Conservation (phyloP, 37 sponge, comb jelly and placozoan genomes). For the Chondrosia reniformis region DNA sequence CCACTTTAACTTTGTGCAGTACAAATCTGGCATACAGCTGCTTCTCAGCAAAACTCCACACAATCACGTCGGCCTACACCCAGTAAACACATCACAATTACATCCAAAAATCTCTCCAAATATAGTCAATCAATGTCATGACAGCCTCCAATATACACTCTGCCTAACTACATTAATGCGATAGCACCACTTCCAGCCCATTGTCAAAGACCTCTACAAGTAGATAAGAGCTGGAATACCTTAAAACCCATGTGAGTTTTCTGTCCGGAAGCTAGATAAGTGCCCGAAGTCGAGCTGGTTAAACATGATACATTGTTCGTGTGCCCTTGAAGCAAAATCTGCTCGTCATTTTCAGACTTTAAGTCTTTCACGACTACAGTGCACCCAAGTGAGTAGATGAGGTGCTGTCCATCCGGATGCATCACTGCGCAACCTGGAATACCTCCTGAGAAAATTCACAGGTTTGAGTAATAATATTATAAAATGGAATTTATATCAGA, state of each 20-base stretch:
- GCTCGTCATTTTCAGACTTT: slow-evolving; percentile 43
- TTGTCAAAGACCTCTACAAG: background rate
- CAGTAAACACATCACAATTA: background rate
- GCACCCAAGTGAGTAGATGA: slow-evolving; percentile 90
- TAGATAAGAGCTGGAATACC: background rate
- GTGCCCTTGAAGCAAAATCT: slow-evolving; percentile 89
- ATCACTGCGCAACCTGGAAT: slow-evolving; percentile 73
- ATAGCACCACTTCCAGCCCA: too few species aligned
- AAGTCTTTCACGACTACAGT: slow-evolving; percentile 78
- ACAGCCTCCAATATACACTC: background rate
- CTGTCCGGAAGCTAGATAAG: slow-evolving; percentile 89
- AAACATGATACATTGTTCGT: slow-evolving; percentile 86
- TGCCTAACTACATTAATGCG: background rate
- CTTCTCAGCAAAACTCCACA: slow-evolving; percentile 80
- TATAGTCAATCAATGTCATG: background rate
- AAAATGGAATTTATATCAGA: background rate
- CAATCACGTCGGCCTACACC: slow-evolving; percentile 91
- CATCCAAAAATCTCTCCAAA: background rate
- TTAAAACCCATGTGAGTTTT: slow-evolving; percentile 97
- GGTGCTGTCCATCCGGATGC: slow-evolving; percentile 88
- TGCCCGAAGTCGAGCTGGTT: slow-evolving; percentile 74
- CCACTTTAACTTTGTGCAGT: slow-evolving; percentile 91
- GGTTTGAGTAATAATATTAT: background rate
- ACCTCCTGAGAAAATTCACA: slow-evolving; percentile 46
- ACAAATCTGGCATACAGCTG: slow-evolving; percentile 70